phyloP scores from a whole-genome alignment of 2,113 vertebrate genomes.

The Beaufortia kweichowensis region DNA sequence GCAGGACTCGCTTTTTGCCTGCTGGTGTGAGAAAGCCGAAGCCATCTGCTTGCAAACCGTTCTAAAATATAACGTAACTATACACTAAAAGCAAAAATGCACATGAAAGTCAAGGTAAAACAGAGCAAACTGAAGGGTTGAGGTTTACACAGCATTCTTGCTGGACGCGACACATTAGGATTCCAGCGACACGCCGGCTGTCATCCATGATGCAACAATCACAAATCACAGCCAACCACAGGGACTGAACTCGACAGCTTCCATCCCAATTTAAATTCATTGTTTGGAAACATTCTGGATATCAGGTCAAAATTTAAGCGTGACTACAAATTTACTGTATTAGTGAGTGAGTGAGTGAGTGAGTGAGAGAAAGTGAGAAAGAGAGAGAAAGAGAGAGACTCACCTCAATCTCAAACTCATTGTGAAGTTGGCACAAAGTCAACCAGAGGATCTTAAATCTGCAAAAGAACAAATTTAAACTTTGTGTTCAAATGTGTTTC shows the following conservation, averaged over 20 bases:
- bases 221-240: too few species aligned
- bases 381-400: constrained; percentile 46
- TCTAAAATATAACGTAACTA: not conserved
- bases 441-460: constrained; percentile 97
- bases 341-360: too few species aligned
- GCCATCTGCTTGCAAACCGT: not conserved
- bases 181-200: too few species aligned
- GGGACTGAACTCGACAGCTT: too few species aligned
- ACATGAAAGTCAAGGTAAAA: not conserved
- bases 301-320: too few species aligned
- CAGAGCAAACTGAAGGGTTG: not conserved
- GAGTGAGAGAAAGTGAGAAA: too few species aligned
- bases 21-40: not conserved
- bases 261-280: too few species aligned
- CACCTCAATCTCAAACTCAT: constrained; percentile 93
- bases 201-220: too few species aligned
- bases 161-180: too few species aligned
- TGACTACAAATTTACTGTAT: too few species aligned
- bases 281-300: too few species aligned
- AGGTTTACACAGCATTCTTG: too few species aligned
- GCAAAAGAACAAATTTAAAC: constrained; percentile 22
- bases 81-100: not conserved
- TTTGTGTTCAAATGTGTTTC: not conserved
- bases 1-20: not conserved
- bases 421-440: constrained; percentile 94